These are phyloP conservation scores for Agrypnia vestita DNA, from an alignment of 1,140 invertebrate species.

Conservation along the genomic window DNA sequence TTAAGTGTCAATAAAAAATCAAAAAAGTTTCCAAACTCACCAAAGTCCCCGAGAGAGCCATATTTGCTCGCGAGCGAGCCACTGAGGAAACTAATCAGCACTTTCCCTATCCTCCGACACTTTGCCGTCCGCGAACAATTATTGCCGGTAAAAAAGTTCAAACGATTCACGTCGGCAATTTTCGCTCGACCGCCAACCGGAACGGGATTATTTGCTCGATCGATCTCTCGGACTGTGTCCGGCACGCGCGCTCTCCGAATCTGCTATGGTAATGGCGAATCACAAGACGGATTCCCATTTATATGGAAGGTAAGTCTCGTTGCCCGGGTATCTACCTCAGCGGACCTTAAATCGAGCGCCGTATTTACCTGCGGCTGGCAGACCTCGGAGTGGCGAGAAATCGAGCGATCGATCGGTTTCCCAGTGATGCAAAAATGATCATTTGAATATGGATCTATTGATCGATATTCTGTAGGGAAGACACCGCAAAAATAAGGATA, in stretches of 20 bases:
- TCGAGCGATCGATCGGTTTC: too few relatives aligned
- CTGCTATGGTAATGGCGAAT: conserved; percentile 23
- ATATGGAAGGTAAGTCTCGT: conserved; percentile 36
- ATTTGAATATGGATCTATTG: too few relatives aligned
- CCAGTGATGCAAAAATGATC: too few relatives aligned
- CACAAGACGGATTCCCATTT: neutral
- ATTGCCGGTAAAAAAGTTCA: conserved; percentile 4
- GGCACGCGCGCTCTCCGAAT: conserved; percentile 31
- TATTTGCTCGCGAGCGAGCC: conserved; percentile 19
- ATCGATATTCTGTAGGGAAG: too few relatives aligned
- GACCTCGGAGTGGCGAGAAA: too few relatives aligned
- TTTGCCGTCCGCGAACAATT: neutral
- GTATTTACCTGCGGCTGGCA: too few relatives aligned
- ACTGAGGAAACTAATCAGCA: conserved; percentile 32
- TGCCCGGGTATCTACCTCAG: neutral
- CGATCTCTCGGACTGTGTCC: conserved; percentile 15
- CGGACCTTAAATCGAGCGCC: too few relatives aligned
- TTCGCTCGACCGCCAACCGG: conserved; percentile 30
- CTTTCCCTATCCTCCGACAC: conserved; percentile 43
- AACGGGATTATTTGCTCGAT: conserved; percentile 3
- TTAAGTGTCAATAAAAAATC: neutral
- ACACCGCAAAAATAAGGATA: too few relatives aligned
- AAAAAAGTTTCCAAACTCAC: conserved; percentile 41
- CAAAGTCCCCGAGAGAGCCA: conserved; percentile 52
- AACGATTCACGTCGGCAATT: neutral